Base-by-base conservation (phyloP, 2,113 vertebrate genomes). In the Eclectus roratus region DNA sequence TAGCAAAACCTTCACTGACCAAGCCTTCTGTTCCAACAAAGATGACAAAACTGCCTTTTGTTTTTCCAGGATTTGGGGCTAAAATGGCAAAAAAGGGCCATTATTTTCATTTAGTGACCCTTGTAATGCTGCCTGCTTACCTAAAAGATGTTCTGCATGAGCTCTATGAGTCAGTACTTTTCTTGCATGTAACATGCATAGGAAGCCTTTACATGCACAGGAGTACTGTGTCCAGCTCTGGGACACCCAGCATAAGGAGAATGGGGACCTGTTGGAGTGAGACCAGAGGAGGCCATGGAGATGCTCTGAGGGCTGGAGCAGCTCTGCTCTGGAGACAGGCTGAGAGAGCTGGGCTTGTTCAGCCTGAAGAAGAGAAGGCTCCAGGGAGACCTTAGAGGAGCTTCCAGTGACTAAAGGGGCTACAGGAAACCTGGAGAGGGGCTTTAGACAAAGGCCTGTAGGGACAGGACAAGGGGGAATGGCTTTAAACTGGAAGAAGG, bases 11-110 rank as follows among this genome's bases (percentile, higher is more conserved):
- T 86, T 47, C 14, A 3, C 89, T 77, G 69, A 33, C 71, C 52
- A 91, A 74, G 71, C 74, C 90, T 65, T 86, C 88, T 82, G 29
- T 50, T 95, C 66, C 78, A 94, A 47, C 70, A 91, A 73, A 70
- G 52, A 52, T 80, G 41, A 85, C 71, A 65, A 88, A 92, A 73
- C 4, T 4, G 25, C 19, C 61, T 74, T 91, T 81, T 72, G n/a
- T 74, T 76, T 94, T 61, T 47, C 78, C 88, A 81, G 76, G 74
- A 61, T 78, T 58, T 80, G 68, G 69, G 77, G 46, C 4, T 39
- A 73, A 43, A 74, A 53, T 73, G 82, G 50, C 52, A 68, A 80
- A 47, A 68, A 41, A 82, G 17, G 24, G 16, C 61, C 20, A 7
- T 35, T 88, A 65, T 35, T 79, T 83, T 83, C 10, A 12, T 49